Evolutionary conservation across 2,888 invertebrate species (phyloP), one percentile per base, ranked within the genome.

Genomic region (Eupeodes luniger): DNA sequence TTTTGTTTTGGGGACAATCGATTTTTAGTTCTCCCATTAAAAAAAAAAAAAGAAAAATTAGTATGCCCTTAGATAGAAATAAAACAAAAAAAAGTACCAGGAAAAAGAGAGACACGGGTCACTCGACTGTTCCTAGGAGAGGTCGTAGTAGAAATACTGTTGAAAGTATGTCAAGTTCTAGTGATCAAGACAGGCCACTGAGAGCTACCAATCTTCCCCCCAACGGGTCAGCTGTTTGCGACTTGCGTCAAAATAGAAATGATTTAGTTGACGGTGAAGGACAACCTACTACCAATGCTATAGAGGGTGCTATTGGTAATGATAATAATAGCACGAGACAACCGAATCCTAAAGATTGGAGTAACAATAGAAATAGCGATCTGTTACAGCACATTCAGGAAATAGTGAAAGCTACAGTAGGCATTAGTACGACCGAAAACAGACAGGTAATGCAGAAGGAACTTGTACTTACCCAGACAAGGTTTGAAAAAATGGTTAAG

Each of bases 371-470:
- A 16, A 44, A 6, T 16, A 14, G 19, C 5, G 5, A 66, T 5
- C 4, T 66, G 47, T 7, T 66, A 66, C 64, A 66, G 27, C 66
- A 66, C 27, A 49, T 66, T 49, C 66, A 66, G 14, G 66, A 66
- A 66, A 66, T 66, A 16, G 66, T 66, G 0, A 66, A 49, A 34
- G 49, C 66, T 12, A 49, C 66, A 12, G 66, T 66, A 66, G 66
- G 66, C 27, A 49, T 66, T 14, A 66, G 66, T 34, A 66, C 27
- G 5, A 66, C 66, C 7, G 66, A 66, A 66, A 34, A 66, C 0
- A 19, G 66, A 51, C 66, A 66, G n/a, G 10, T 51, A 7, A 51
- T 66, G 12, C 66, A 66, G 14, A 66, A 19, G 12, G 49, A 66
- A 51, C 6, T 66, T 14, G 66, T 34, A 66, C 66, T 66, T n/a